Percentiles rank a stretch among this genome's conserved stretches.
Evolutionary conservation across 2,113 vertebrate genomes (phyloP).

Genomic region (Sakesphorus luctuosus): DNA sequence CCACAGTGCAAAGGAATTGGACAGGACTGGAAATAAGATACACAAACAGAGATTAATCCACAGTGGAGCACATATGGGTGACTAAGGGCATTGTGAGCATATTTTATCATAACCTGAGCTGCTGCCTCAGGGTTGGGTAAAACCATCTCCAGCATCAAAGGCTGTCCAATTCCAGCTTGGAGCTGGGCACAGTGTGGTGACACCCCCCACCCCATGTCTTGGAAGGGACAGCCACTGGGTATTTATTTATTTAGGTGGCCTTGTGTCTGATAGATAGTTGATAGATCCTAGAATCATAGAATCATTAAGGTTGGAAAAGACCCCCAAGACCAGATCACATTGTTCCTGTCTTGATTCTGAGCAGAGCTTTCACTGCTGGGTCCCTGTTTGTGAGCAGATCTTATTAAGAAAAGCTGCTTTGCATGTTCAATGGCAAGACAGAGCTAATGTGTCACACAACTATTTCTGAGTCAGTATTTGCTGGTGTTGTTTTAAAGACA

Average conservation of each 20-base stretch:
- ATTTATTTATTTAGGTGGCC: not conserved
- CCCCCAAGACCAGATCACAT: accelerated
- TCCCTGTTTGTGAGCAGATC: not conserved
- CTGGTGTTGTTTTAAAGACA: not conserved
- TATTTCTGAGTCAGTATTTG: not conserved
- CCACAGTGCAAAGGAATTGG: not conserved
- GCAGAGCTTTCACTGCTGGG: not conserved
- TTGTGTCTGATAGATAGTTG: not conserved
- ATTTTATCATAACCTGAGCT: not conserved
- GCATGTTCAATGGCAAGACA: accelerated
- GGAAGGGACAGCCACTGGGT: too few relatives aligned
- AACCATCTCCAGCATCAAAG: not conserved
- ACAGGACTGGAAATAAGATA: not conserved
- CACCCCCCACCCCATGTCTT: not conserved
- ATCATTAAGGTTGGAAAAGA: not conserved
- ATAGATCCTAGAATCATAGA: not conserved
- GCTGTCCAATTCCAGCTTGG: not conserved
- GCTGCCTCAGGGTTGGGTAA: not conserved
- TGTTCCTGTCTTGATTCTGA: not conserved
- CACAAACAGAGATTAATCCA: not conserved
- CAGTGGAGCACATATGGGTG: not conserved
- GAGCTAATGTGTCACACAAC: not conserved
- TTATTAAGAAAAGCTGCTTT: not conserved
- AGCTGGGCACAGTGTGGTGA: not conserved
- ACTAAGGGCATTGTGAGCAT: not conserved